These are phyloP conservation scores for Pangasius krempfi DNA, from an alignment of 2,797 vertebrate species.

Conservation along the genomic window DNA sequence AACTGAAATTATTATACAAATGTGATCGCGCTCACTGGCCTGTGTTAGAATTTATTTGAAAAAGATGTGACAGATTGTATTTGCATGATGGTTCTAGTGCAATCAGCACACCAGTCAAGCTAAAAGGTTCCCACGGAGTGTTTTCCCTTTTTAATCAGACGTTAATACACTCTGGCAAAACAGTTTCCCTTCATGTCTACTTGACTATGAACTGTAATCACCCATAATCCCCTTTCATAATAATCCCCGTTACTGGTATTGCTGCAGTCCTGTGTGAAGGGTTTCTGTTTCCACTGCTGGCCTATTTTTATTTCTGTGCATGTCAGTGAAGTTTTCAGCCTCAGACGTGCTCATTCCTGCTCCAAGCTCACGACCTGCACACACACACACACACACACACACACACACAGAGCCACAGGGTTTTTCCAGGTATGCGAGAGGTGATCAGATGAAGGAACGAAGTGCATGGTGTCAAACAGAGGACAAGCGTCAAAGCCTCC, in stretches of 20 bases:
- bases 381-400: neutral
- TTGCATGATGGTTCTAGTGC: neutral
- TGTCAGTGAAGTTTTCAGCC: neutral
- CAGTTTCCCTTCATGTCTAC: neutral
- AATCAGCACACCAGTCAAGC: neutral
- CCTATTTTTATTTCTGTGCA: neutral
- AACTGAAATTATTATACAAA: neutral
- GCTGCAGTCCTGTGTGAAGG: neutral
- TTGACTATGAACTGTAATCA: neutral
- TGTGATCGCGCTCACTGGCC: neutral
- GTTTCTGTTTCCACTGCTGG: neutral
- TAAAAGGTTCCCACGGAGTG: constrained; percentile 1
- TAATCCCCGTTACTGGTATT: neutral
- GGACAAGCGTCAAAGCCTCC: too few species aligned
- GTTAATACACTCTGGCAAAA: neutral
- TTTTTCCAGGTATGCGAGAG: constrained; percentile 5
- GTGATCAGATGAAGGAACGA: neutral
- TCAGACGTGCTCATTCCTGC: neutral
- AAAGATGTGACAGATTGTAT: neutral
- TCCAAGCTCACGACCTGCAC: neutral
- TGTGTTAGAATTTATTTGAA: neutral
- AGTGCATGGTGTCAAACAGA: neutral
- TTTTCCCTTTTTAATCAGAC: neutral
- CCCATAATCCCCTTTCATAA: neutral
- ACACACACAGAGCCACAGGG: neutral